Evolutionary conservation across 2,888 invertebrate species (phyloP).

Genomic region (Calameuta pallipes): DNA sequence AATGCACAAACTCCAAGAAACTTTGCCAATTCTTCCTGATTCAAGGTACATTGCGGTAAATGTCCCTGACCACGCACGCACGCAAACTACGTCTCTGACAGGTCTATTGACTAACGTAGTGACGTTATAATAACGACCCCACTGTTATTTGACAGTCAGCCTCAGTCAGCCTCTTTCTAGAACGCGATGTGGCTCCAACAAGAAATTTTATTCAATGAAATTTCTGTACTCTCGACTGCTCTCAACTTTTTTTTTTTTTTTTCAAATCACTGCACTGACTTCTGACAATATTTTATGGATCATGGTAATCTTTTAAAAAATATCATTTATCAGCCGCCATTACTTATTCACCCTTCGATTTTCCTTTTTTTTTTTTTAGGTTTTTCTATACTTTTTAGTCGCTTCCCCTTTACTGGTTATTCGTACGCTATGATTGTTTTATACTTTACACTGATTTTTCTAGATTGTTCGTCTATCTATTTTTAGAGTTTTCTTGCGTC

Average conservation of each 20-base stretch:
- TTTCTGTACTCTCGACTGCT: background rate
- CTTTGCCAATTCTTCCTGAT: constrained; percentile 3
- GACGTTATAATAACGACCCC: background rate
- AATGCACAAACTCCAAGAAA: background rate
- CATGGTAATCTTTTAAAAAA: background rate
- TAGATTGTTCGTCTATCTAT: background rate
- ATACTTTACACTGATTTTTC: background rate
- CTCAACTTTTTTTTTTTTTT: too few relatives aligned
- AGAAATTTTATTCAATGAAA: background rate
- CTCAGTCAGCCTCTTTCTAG: background rate
- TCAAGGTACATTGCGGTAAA: constrained; percentile 7
- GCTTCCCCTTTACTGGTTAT: background rate
- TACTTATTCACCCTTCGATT: background rate
- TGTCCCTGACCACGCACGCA: constrained; percentile 19
- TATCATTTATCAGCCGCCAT: background rate
- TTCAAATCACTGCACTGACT: too few relatives aligned
- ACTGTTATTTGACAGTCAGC: background rate
- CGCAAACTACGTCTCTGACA: constrained; percentile 28
- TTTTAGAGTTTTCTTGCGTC: background rate
- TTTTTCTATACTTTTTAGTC: background rate
- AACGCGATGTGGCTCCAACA: background rate
- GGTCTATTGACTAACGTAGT: constrained; percentile 39
- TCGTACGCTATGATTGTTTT: background rate
- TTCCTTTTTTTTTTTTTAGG: background rate
- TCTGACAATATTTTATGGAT: too few relatives aligned